Percentiles rank a stretch among this genome's conserved stretches.
phyloP scores from a whole-genome alignment of 2,113 vertebrate genomes.

The Callipepla californica region DNA sequence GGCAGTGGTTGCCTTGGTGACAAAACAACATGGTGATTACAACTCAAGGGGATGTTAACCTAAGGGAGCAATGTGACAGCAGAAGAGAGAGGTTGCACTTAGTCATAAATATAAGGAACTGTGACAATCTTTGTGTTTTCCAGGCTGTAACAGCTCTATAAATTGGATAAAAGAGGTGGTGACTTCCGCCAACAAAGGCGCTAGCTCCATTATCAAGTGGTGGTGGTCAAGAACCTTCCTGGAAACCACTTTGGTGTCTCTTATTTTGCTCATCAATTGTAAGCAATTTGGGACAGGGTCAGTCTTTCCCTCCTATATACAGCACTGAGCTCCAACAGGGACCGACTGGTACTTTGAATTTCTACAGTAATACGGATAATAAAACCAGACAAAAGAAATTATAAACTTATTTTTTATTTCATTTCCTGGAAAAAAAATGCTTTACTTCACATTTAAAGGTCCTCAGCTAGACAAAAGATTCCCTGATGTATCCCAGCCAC shows the following conservation, averaged over 20 bases:
- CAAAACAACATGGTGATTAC: background rate
- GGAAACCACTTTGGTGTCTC: background rate
- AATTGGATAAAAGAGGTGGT: background rate
- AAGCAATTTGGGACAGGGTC: background rate
- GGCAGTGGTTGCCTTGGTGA: conserved; percentile 64
- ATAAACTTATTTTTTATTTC: background rate
- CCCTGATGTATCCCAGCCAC: background rate
- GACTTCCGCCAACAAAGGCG: background rate
- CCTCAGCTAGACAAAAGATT: background rate
- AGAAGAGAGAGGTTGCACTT: background rate
- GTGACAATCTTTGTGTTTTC: background rate
- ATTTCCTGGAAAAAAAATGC: background rate
- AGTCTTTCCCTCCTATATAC: background rate
- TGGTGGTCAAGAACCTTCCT: background rate
- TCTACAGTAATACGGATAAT: background rate
- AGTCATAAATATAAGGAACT: background rate
- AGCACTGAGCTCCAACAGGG: background rate
- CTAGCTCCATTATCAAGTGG: background rate
- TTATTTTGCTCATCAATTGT: background rate
- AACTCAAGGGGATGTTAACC: conserved; percentile 25
- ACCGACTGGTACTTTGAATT: background rate
- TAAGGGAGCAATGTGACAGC: background rate
- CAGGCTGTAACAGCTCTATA: background rate
- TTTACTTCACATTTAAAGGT: background rate
- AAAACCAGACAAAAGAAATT: background rate